A percentile compares a stretch with the other conserved stretches of the same genome.
phyloP scores from a whole-genome alignment of 2,113 vertebrate genomes.

The Emydocephalus ijimae region DNA sequence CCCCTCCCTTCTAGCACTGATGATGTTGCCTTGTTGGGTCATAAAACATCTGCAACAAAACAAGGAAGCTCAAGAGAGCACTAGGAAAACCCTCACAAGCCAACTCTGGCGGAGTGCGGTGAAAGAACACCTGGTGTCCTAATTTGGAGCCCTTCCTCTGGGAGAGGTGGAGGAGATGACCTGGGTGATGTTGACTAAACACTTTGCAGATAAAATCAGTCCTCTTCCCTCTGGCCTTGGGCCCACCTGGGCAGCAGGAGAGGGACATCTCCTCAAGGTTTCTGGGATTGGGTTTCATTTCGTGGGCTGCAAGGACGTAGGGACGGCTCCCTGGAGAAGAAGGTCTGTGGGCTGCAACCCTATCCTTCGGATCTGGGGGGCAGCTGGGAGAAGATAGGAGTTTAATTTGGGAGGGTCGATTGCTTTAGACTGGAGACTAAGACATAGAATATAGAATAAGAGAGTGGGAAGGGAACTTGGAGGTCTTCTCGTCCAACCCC shows the following conservation, averaged over 20 bases:
- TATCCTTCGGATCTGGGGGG: background rate
- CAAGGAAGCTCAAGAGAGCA: no score
- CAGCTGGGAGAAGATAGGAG: background rate
- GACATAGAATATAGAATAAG: no score
- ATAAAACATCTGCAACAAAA: no score
- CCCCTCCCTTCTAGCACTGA: no score
- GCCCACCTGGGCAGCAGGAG: background rate
- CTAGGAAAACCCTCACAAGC: background rate
- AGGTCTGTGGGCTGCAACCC: background rate
- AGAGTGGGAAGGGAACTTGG: no score
- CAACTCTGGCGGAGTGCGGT: background rate
- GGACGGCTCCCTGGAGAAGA: background rate
- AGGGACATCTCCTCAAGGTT: background rate
- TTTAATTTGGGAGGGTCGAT: background rate
- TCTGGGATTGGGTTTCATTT: background rate
- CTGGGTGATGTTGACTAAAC: background rate
- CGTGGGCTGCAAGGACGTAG: background rate
- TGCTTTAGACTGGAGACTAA: no score
- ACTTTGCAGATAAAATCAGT: background rate
- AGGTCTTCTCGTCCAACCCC: no score
- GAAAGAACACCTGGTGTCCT: background rate
- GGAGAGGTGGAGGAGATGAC: background rate
- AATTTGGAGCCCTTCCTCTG: background rate
- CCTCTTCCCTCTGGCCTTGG: background rate
- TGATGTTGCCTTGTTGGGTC: no score